These are phyloP conservation scores for Sussaba pulchella DNA, from an alignment of 2,888 invertebrate genomes.

Conservation along the genomic window DNA sequence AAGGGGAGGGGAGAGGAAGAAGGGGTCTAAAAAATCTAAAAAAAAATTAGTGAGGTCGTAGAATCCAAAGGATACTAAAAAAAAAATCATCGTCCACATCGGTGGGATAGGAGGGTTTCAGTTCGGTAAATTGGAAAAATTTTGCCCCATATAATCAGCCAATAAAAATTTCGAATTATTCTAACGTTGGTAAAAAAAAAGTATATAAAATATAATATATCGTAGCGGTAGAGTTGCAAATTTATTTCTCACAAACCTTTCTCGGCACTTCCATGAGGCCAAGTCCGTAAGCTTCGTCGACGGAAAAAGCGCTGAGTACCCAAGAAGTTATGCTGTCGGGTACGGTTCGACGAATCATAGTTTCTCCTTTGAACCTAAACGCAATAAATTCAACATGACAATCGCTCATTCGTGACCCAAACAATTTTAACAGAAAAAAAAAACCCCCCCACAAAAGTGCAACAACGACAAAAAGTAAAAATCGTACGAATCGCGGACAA, in stretches of 20 bases:
- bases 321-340: conserved; percentile 94
- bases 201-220: too few species aligned
- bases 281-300: conserved; percentile 91
- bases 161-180: too few species aligned
- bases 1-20: too few species aligned
- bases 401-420: background rate
- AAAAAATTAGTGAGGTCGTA: too few species aligned
- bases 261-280: conserved; percentile 89
- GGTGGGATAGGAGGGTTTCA: too few species aligned
- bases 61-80: too few species aligned
- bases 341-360: conserved; percentile 87
- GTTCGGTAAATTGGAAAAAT: too few species aligned
- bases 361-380: conserved; percentile 86
- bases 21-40: too few species aligned
- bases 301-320: conserved; percentile 93
- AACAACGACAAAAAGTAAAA: too few species aligned
- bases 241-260: conserved; percentile 83
- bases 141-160: too few species aligned
- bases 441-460: background rate
- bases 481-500: conserved; percentile 12
- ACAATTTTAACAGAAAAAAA: background rate
- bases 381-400: conserved; percentile 7
- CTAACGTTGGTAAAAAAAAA: too few species aligned
- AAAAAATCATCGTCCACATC: too few species aligned
- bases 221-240: background rate